These are phyloP conservation scores for Neosilurus hyrtlii DNA, from an alignment of 2,797 vertebrate genomes.

Conservation along the genomic window DNA sequence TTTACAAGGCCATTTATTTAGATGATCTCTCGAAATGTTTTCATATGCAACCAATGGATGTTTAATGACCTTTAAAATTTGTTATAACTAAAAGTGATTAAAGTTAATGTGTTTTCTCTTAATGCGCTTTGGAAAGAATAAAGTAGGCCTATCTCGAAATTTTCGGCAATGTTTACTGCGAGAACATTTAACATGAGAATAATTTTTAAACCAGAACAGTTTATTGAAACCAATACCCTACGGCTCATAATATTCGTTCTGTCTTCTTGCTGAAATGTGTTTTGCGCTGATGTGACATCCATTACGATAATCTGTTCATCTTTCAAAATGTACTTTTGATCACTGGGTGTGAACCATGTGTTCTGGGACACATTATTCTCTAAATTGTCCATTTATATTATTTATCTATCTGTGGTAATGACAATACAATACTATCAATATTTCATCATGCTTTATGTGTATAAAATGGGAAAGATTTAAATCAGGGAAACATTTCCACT, in stretches of 20 bases:
- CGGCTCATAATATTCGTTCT: neutral
- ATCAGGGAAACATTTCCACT: neutral
- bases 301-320: neutral
- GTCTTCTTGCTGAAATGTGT: conserved; percentile 6
- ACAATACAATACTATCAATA: neutral
- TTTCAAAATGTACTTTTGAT: neutral
- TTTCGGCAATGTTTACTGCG: conserved; percentile 1
- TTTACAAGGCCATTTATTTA: conserved; percentile 22
- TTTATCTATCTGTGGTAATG: neutral
- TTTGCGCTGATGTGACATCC: too few species aligned
- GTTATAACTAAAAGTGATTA: neutral
- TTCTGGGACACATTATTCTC: neutral
- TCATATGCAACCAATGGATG: neutral
- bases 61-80: conserved; percentile 8
- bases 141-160: neutral
- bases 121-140: neutral
- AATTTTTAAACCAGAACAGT: neutral
- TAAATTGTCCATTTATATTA: neutral
- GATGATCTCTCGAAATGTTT: neutral
- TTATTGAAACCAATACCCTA: neutral
- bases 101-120: conserved; percentile 4
- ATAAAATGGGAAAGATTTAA: neutral
- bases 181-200: neutral
- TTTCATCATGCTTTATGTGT: neutral
- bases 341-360: neutral